Evolutionary conservation across 2,113 vertebrate species (phyloP), one percentile per base, ranked within the genome.

Genomic region (Heterotis niloticus): DNA sequence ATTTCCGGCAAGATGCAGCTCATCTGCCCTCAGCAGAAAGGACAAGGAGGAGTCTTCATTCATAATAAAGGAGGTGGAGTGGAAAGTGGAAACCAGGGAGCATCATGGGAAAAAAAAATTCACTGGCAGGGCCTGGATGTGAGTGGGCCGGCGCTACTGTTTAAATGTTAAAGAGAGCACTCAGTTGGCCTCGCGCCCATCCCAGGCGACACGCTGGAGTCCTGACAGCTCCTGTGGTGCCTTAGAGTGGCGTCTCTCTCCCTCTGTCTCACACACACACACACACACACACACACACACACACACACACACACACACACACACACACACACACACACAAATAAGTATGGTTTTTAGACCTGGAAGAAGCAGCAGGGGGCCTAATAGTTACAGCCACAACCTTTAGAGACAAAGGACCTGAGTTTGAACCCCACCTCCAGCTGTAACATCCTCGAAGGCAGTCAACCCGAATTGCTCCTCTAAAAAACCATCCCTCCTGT

Each of bases 41-140:
- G 9, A 24, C 28, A 69, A 11, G 17, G 14, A 62, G 64, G n/a
- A n/a, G 13, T n/a, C 75, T 44, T 51, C 75, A 76, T 64, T 65
- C 75, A 76, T 52, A 78, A 68, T 68, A 16, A 77, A 14, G 34
- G 17, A 64, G 28, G 60, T 62, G 57, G 57, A 64, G 54, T 28
- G 34, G 34, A 44, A 44, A 44, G 34, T 7, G 16, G 23, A 57
- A 59, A 13, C 11, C 11, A 4, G 5, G 52, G 56, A 51, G 51
- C 76, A 67, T 23, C 51, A 23, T 67, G 76, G 57, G 76, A 68
- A n/a, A 78, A 56, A 26, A 44, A 44, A 44, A 4, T 44, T 28
- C 17, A 59, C 29, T 57, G 76, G 18, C 76, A 67, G 34, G n/a
- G 11, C 18, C 17, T n/a, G 34, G 60, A 64, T 60, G 11, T 64